Percentiles rank a stretch among this genome's conserved stretches.
Evolutionary conservation across 1,140 invertebrate species (phyloP).

Genomic region (Oryzaephilus surinamensis): DNA sequence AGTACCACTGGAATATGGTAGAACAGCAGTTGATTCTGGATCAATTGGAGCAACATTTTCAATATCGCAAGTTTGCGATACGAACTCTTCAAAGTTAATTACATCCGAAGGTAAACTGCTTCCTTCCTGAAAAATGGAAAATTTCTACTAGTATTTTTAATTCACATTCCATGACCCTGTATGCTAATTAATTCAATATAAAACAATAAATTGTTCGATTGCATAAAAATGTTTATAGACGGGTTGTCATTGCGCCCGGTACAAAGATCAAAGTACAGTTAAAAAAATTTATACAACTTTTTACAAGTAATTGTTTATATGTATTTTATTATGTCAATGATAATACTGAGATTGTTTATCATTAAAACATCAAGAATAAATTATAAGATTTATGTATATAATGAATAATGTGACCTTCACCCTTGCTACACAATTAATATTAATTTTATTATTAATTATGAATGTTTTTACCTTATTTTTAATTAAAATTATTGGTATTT

Average conservation of each 20-base stretch:
- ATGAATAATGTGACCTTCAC: conserved; percentile 1
- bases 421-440: conserved; percentile 33
- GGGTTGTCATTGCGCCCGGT: too few species aligned
- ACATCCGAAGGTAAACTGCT: conserved; percentile 4
- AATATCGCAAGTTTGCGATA: conserved; percentile 1
- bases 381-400: conserved; percentile 1
- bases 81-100: conserved; percentile 5
- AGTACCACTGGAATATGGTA: conserved; percentile 70
- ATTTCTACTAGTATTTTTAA: not conserved
- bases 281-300: too few species aligned
- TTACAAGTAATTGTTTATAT: not conserved
- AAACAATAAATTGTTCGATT: too few species aligned
- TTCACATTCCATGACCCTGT: not conserved
- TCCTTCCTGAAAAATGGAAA: not conserved
- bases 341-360: too few species aligned
- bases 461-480: conserved; percentile 9
- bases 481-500: not conserved
- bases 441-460: conserved; percentile 17
- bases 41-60: not conserved
- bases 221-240: too few species aligned
- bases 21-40: conserved; percentile 35
- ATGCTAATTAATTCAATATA: not conserved
- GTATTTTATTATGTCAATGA: too few species aligned
- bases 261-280: too few species aligned
- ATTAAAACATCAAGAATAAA: not conserved